These are phyloP conservation scores for Epistrophella euchroma DNA, from an alignment of 2,888 invertebrate species.

Conservation along the genomic window DNA sequence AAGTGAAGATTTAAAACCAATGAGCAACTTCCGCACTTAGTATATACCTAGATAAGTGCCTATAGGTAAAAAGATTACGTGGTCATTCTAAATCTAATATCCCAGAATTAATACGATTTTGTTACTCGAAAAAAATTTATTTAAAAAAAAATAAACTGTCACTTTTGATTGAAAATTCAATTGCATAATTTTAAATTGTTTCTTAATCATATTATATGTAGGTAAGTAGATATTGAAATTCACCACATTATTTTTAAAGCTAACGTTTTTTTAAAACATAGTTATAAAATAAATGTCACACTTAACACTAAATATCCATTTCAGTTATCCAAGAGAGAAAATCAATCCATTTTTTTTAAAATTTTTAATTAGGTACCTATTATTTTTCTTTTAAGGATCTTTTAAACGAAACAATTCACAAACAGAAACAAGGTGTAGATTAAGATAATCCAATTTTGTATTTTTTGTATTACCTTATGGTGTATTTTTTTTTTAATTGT, in stretches of 20 bases:
- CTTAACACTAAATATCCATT: conserved; percentile 22
- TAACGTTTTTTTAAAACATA: not conserved
- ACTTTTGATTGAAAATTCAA: not conserved
- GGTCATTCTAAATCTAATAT: conserved; percentile 9
- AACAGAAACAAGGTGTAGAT: no score
- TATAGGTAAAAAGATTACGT: conserved; percentile 32
- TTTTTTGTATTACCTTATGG: conserved; percentile 55
- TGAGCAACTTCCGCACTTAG: conserved; percentile 25
- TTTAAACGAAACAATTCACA: not conserved
- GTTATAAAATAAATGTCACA: not conserved
- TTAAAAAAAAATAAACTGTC: not conserved
- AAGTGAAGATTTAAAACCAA: conserved; percentile 21
- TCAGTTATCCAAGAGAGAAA: conserved; percentile 19
- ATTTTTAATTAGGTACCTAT: not conserved
- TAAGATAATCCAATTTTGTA: conserved; percentile 7
- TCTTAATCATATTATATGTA: not conserved
- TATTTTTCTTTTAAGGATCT: not conserved
- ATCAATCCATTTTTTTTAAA: not conserved
- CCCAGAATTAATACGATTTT: not conserved
- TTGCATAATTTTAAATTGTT: not conserved
- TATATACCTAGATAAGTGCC: not conserved
- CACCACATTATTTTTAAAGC: not conserved
- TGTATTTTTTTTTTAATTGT: conserved; percentile 14
- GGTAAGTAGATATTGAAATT: no score
- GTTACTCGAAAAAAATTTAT: not conserved